Evolutionary conservation across 1,140 invertebrate genomes (phyloP), one percentile per base, ranked within the genome.

Genomic region (Rhopalosiphum padi): DNA sequence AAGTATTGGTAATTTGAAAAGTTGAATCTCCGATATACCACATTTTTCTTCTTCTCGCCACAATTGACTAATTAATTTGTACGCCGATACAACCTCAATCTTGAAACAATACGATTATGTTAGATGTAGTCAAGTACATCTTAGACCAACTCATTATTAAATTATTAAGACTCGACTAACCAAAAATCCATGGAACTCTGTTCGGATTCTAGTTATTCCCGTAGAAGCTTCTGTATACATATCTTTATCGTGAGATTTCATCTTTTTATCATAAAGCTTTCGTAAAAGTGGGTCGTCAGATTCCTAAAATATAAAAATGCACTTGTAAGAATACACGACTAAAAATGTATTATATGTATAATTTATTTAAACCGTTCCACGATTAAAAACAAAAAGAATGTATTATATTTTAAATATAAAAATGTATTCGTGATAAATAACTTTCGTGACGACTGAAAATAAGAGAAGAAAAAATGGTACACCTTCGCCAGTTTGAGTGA

Each of bases 1-100:
- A 1, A 77, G 60, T 15, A 77, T 77, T 77, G 60, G 60, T 15
- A 77, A 77, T 35, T 77, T 77, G 15, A 77, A 77, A 77, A 77
- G 30, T 77, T 77, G 60, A 77, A 77, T 77, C 1, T 77, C 60
- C 30, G 60, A 77, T 77, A 77, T n/a, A 77, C 60, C 60, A n/a
- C 60, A 77, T 77, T 77, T 77, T 77, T 77, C 60, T 77, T 77
- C 60, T 77, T 77, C 60, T 77, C 15, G 30, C 60, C 60, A 77
- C 15, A 77, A n/a, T 77, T 77, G 60, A 4, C 60, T 77, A 6
- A 77, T 77, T 6, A 77, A 77, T n/a, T 77, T 77, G n/a, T 77
- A 77, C 30, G 60, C 60, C 4, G 60, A 77, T 18, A 77, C 60
- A 18, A 77, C n/a, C 6, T 77, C 60, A 77, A 77, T 77, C 60